Evolutionary conservation across 2,888 invertebrate genomes (phyloP).

Genomic region (Nephrotoma flavescens): DNA sequence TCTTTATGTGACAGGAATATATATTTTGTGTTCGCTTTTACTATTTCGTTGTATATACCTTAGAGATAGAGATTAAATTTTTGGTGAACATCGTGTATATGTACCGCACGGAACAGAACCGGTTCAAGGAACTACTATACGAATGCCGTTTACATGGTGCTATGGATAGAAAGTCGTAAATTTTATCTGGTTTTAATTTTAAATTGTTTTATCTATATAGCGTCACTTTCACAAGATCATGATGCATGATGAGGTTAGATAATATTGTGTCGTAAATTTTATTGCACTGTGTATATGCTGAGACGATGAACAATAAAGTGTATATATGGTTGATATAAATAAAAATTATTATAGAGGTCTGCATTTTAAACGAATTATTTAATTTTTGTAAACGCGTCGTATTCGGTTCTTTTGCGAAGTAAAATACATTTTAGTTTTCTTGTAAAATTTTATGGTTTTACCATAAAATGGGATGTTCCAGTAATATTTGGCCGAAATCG

Average conservation of each 20-base stretch:
- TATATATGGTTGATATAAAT: too few relatives aligned
- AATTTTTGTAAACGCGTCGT: too few relatives aligned
- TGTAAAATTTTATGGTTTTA: too few relatives aligned
- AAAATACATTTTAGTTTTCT: too few relatives aligned
- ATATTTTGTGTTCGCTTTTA: background rate
- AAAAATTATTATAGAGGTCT: too few relatives aligned
- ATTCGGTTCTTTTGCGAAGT: too few relatives aligned
- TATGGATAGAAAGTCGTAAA: background rate
- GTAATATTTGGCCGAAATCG: too few relatives aligned
- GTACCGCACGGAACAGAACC: background rate
- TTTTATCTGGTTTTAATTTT: background rate
- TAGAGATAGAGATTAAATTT: background rate
- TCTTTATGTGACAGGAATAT: background rate
- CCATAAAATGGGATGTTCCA: too few relatives aligned
- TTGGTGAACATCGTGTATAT: background rate
- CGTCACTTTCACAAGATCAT: background rate
- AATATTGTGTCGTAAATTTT: background rate
- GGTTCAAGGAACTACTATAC: background rate
- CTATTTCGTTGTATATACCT: background rate
- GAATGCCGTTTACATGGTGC: background rate
- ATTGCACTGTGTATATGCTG: background rate
- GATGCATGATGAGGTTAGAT: background rate
- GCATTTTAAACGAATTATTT: too few relatives aligned
- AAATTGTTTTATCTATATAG: background rate
- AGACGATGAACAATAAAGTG: too few relatives aligned